Percentiles rank a stretch among this genome's conserved stretches.
These are phyloP conservation scores for Choristoneura rosaceana DNA, from an alignment of 2,888 invertebrate species.

Conservation along the genomic window DNA sequence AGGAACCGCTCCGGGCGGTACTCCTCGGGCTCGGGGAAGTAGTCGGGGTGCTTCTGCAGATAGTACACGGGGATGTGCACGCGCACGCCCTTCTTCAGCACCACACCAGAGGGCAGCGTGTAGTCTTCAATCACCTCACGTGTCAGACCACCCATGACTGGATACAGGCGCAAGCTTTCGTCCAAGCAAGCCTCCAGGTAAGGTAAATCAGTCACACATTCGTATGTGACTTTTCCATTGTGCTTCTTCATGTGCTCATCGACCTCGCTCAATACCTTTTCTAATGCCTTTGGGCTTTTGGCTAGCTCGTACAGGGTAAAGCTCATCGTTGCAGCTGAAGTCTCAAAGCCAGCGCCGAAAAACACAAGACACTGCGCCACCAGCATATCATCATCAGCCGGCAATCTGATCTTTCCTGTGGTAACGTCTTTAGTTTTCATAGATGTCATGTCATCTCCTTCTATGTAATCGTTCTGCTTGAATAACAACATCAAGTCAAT, in stretches of 20 bases:
- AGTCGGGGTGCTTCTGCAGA: slow-evolving; percentile 17
- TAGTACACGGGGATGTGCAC: slow-evolving; percentile 36
- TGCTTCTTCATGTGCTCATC: slow-evolving; percentile 59
- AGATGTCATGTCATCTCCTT: slow-evolving; percentile 44
- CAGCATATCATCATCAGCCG: slow-evolving; percentile 72
- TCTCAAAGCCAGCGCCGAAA: slow-evolving; percentile 83
- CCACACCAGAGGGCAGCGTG: slow-evolving; percentile 30
- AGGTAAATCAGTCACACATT: slow-evolving; percentile 72
- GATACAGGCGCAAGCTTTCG: slow-evolving; percentile 75
- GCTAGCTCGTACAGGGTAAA: slow-evolving; percentile 80
- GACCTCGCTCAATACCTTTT: slow-evolving; percentile 70
- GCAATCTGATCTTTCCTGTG: slow-evolving; percentile 50
- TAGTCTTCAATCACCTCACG: slow-evolving; percentile 48
- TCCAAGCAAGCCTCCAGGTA: slow-evolving; percentile 76
- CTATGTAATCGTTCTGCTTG: slow-evolving; percentile 39
- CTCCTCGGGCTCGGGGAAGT: slow-evolving; percentile 33
- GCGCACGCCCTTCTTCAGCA: slow-evolving; percentile 28
- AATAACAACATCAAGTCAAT: slow-evolving; percentile 40
- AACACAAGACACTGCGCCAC: slow-evolving; percentile 82
- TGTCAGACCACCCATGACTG: slow-evolving; percentile 61
- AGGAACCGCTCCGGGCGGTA: slow-evolving; percentile 31
- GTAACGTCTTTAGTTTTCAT: slow-evolving; percentile 39
- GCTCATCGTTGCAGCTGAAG: slow-evolving; percentile 77
- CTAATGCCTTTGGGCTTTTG: slow-evolving; percentile 71
- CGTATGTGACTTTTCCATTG: slow-evolving; percentile 71